Conservation (phyloP, 2,113 vertebrate species). For the Baryphthengus martii region DNA sequence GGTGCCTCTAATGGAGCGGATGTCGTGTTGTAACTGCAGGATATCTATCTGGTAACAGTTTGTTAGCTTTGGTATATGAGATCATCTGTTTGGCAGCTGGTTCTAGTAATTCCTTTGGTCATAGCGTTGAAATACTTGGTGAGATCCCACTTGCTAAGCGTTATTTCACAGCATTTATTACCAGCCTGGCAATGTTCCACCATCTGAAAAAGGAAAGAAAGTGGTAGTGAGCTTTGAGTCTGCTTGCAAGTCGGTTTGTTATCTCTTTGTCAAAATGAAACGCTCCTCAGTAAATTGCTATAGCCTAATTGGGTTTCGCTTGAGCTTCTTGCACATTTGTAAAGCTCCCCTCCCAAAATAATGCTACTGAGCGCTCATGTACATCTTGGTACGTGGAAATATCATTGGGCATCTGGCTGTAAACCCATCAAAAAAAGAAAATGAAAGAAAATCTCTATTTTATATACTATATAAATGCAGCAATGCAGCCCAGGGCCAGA, state of each 20-base stretch:
- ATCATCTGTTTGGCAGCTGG: slow-evolving; percentile 64
- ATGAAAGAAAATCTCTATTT: neutral
- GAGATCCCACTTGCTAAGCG: slow-evolving; percentile 22
- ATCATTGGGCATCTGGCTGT: neutral
- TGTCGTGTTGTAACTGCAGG: slow-evolving; percentile 50
- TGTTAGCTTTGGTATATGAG: slow-evolving; percentile 60
- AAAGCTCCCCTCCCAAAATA: neutral
- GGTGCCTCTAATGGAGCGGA: slow-evolving; percentile 10
- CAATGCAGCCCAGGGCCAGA: neutral
- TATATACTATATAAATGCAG: neutral
- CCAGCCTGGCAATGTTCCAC: slow-evolving; percentile 39
- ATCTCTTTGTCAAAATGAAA: neutral
- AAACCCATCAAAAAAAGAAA: neutral
- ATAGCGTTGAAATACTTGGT: slow-evolving; percentile 48
- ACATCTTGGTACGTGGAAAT: neutral
- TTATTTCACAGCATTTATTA: slow-evolving; percentile 58
- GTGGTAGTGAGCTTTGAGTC: neutral
- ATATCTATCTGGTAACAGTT: slow-evolving; percentile 46
- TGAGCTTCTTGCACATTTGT: neutral
- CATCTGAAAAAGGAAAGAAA: slow-evolving; percentile 62
- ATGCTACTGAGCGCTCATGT: neutral
- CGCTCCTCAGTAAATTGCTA: neutral
- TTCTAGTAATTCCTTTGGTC: slow-evolving; percentile 54
- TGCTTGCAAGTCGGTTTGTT: neutral
- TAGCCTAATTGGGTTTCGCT: neutral